Conservation (phyloP, 2,888 invertebrate genomes). For the Volucella inanis region DNA sequence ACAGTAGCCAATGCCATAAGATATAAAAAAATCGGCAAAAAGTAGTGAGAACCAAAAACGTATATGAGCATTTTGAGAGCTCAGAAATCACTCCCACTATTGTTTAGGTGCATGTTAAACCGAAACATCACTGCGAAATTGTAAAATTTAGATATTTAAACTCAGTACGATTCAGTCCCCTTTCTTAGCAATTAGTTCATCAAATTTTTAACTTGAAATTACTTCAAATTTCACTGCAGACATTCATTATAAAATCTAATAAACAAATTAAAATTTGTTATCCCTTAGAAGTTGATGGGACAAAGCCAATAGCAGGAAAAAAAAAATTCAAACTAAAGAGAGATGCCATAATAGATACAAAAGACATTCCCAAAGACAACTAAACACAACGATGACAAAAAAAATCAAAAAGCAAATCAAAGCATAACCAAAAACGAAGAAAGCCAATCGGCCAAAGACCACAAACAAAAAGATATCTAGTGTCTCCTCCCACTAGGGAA, state of each 20-base stretch:
- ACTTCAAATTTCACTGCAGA: constrained; percentile 1
- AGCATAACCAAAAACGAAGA: constrained; percentile 24
- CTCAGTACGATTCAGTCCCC: not conserved
- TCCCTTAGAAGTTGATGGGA: not conserved
- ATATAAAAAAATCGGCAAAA: no score
- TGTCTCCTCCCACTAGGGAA: constrained; percentile 68
- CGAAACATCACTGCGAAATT: no score
- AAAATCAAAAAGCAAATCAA: constrained; percentile 13
- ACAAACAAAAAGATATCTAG: not conserved
- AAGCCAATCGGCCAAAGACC: constrained; percentile 23
- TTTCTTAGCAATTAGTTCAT: constrained; percentile 48
- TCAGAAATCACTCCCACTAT: no score
- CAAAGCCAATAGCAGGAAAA: not conserved
- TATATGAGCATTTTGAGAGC: no score
- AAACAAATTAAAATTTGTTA: constrained; percentile 42
- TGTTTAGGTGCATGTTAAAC: no score
- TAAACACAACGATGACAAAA: constrained; percentile 33
- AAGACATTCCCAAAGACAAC: constrained; percentile 22
- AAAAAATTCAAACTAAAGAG: constrained; percentile 56
- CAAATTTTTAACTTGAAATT: constrained; percentile 43
- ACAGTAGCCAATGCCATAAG: no score
- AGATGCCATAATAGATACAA: constrained; percentile 64
- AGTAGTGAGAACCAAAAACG: no score
- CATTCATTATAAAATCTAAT: constrained; percentile 41
- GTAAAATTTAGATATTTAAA: not conserved